Evolutionary conservation across 2,113 vertebrate species (phyloP), one percentile per base, ranked within the genome.

Genomic region (Clarias batrachus): DNA sequence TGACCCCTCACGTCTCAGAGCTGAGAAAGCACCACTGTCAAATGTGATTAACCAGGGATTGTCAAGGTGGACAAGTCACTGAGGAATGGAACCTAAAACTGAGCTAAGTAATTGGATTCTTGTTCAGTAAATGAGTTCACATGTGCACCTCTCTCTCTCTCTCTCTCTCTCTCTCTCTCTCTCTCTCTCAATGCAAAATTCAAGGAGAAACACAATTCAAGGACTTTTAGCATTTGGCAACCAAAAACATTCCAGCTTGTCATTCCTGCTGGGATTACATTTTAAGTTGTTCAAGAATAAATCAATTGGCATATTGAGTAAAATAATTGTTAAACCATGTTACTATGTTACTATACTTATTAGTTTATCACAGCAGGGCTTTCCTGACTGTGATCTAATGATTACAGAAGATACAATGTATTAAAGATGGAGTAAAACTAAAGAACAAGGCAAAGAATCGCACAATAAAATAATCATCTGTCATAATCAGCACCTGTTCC

Each of bases 91-190:
- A 96, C 94, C 94, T 96, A 96, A 95, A 96, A 93, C 93, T 91
- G 87, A 94, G 94, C 97, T 97, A 98, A 97, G 95, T 98, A 97
- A 97, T 98, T 98, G 96, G 96, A 96, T 97, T 97, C 96, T 96
- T 96, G 96, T 97, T 96, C 95, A 96, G 97, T 97, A 96, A 96
- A 97, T 96, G 86, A 87, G 86, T 63, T 87, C 83, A 74, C 85
- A 33, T 71, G 17, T 70, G 27, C 25, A 80, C 48, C 63, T 59
- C 59, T 70, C 25, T 70, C 59, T 41, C 48, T 74, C 16, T 59
- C 60, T 77, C 12, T 59, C 16, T 54, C 16, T 6, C 16, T 54
- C 33, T 60, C 48, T 81, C 41, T 79, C 30, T 52, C 11, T 71
- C 17, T 63, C 54, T 52, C 16, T 27, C 33, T 65, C 37, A 83